phyloP scores from a whole-genome alignment of 2,113 vertebrate species.

The Pygoscelis antarcticus region DNA sequence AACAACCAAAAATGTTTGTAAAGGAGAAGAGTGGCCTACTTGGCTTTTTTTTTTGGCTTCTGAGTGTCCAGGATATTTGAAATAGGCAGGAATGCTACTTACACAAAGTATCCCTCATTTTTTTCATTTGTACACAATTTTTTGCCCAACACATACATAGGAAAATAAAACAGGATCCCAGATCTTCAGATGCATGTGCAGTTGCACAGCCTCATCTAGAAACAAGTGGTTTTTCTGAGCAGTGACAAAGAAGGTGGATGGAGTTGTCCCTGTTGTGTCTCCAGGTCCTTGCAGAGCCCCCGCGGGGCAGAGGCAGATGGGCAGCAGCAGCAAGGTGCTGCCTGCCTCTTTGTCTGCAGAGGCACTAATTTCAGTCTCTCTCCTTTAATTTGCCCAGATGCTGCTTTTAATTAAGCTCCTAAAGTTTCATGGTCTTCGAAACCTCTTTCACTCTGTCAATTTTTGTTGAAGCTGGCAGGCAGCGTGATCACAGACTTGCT shows the following conservation, averaged over 20 bases:
- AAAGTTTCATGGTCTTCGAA: conserved; percentile 32
- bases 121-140: neutral
- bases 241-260: neutral
- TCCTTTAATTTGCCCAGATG: conserved; percentile 54
- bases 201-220: neutral
- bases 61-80: neutral
- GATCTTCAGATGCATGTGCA: neutral
- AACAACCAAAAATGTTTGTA: neutral
- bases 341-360: neutral
- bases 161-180: neutral
- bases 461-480: neutral
- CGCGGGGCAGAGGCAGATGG: neutral
- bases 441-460: conserved; percentile 17
- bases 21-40: neutral
- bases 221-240: neutral
- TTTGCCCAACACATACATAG: neutral
- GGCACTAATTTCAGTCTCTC: neutral
- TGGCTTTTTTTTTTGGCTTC: neutral
- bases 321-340: conserved; percentile 28
- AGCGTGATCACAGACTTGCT: neutral
- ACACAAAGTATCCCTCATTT: neutral
- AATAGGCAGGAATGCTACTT: neutral
- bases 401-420: conserved; percentile 55
- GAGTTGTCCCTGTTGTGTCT: neutral
- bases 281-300: neutral